A percentile compares a stretch with the other conserved stretches of the same genome.
phyloP scores from a whole-genome alignment of 2,797 vertebrate species.

The Spea hammondii region DNA sequence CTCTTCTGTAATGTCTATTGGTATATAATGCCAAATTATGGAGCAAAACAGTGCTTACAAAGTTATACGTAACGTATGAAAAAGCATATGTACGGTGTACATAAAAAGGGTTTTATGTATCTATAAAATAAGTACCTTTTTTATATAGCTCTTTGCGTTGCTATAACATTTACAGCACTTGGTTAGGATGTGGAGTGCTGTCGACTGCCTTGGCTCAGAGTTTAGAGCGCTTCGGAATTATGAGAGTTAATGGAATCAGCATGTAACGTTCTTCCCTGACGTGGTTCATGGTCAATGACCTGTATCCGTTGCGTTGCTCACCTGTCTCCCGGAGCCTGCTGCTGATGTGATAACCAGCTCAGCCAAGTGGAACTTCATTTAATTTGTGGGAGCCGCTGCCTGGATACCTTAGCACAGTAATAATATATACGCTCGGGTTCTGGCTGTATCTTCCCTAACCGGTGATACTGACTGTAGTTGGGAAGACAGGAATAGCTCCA shows the following conservation, averaged over 20 bases:
- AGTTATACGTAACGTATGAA: no score
- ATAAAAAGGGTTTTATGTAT: no score
- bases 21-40: no score
- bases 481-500: no score
- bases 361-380: conserved; percentile 40
- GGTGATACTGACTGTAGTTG: no score
- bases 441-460: not conserved
- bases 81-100: no score
- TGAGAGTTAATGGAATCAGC: conserved; percentile 16
- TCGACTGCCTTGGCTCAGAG: not conserved
- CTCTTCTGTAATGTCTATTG: no score
- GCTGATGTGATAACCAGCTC: conserved; percentile 23
- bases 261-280: not conserved
- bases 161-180: no score
- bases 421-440: not conserved
- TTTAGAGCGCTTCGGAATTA: not conserved
- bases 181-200: no score
- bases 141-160: no score
- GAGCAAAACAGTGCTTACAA: no score
- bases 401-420: conserved; percentile 24
- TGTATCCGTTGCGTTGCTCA: conserved; percentile 15
- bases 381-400: conserved; percentile 12
- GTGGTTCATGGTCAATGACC: conserved; percentile 14
- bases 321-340: conserved; percentile 16
- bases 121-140: no score